Evolutionary conservation across 2,797 vertebrate genomes (phyloP).

Genomic region (Menidia menidia): DNA sequence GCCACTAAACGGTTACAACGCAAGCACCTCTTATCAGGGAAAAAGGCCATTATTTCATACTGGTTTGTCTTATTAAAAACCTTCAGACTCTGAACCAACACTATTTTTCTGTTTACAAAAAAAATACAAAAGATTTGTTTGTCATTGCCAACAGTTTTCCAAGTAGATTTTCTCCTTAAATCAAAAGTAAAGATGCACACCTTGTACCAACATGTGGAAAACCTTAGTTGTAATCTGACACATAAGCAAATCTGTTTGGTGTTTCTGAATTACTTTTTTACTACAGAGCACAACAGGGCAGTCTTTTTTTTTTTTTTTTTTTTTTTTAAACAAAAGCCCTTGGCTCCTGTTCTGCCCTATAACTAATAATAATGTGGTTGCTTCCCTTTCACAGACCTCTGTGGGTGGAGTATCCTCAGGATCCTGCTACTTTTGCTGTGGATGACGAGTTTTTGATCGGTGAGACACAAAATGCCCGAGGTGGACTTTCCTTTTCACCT

Average conservation of each 20-base stretch:
- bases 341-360: too few species aligned
- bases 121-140: not conserved
- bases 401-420: conserved; percentile 86
- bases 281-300: not conserved
- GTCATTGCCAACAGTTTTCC: not conserved
- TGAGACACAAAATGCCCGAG: conserved; percentile 47
- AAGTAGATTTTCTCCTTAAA: not conserved
- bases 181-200: not conserved
- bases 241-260: not conserved
- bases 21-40: too few species aligned
- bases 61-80: not conserved
- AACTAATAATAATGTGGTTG: not conserved
- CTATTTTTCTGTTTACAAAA: too few species aligned
- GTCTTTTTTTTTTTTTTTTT: too few species aligned
- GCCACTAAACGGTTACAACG: too few species aligned
- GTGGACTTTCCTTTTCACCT: not conserved
- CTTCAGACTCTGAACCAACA: not conserved
- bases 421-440: conserved; percentile 80
- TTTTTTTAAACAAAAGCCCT: too few species aligned
- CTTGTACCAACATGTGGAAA: not conserved
- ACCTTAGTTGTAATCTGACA: not conserved
- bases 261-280: not conserved
- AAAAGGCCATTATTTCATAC: too few species aligned
- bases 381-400: conserved; percentile 72
- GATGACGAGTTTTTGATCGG: conserved; percentile 84